Evolutionary conservation across 2,888 invertebrate genomes (phyloP).

Genomic region (Drosophila pseudotakahashii): DNA sequence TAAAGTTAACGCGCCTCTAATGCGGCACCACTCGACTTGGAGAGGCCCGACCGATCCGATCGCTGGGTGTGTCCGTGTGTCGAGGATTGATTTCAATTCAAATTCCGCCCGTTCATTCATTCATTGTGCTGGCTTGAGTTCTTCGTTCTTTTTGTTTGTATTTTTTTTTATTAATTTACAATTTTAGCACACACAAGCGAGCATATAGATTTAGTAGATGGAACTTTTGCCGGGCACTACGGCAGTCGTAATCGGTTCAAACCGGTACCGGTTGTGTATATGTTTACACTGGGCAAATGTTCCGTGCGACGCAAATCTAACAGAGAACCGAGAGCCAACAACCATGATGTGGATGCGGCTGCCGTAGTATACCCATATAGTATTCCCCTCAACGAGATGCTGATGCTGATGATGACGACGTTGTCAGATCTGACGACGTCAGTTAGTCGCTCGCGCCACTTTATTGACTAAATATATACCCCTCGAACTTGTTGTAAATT

Average conservation of each 20-base stretch:
- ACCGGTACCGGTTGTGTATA: conserved; percentile 54
- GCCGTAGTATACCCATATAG: conserved; percentile 18
- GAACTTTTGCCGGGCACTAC: conserved; percentile 27
- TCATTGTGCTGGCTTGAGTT: conserved; percentile 58
- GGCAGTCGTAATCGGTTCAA: conserved; percentile 69
- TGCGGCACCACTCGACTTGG: conserved; percentile 24
- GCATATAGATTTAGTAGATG: conserved; percentile 21
- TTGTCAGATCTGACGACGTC: conserved; percentile 35
- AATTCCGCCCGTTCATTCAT: conserved; percentile 75
- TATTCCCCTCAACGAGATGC: conserved; percentile 20
- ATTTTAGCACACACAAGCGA: conserved; percentile 64
- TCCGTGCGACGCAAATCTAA: conserved; percentile 75
- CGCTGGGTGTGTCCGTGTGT: conserved; percentile 33
- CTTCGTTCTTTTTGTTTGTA: conserved; percentile 50
- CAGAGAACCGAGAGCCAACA: conserved; percentile 38
- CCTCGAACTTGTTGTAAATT: conserved; percentile 23
- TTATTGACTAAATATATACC: conserved; percentile 31
- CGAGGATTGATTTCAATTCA: conserved; percentile 71
- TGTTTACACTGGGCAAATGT: conserved; percentile 59
- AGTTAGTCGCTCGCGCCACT: conserved; percentile 43
- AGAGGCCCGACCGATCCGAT: conserved; percentile 30
- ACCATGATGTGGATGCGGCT: conserved; percentile 26
- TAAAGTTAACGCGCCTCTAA: conserved; percentile 8
- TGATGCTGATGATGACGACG: conserved; percentile 26
- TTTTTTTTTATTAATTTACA: conserved; percentile 74